Evolutionary conservation across 2,113 vertebrate species (phyloP), one percentile per base, ranked within the genome.

Genomic region (Dissostichus mawsoni): DNA sequence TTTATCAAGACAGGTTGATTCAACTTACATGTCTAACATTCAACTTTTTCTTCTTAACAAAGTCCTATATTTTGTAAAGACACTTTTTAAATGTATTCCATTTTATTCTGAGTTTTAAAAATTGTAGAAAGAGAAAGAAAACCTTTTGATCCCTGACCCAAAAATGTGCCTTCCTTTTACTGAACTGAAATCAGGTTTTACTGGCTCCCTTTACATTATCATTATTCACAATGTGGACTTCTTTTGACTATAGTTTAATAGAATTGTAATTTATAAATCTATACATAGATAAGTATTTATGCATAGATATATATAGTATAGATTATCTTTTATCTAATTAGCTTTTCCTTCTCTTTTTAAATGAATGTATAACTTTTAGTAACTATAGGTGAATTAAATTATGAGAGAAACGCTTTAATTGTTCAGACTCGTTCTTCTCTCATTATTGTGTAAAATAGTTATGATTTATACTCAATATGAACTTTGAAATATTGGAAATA

Each of bases 401-500:
- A 8, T 17, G 18, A 47, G 7, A 55, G 53, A 69, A 62, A 65
- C 11, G 13, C 14, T 69, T 0, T 29, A 48, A 16, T 29, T 56
- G 13, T 25, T 77, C 18, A 25, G 3, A 41, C 10, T 68, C 3
- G 65, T 57, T 69, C 11, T 36, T 62, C 45, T 44, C 10, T 81
- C 23, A 18, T 53, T 36, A 10, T 16, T 23, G 6, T 0, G 3
- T 25, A 13, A 52, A 64, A 81, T 68, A 20, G 44, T 67, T 50
- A 18, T 2, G 29, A 69, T 68, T 65, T 2, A 61, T 9, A 9
- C 25, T 53, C 8, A 1, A 74, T 81, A 1, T 70, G 2, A 66
- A 83, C 63, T 75, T 76, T 64, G 2, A 74, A 82, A 59, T 2
- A 33, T 36, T 29, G 17, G 2, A 76, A 80, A 70, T n/a, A 2